phyloP scores from a whole-genome alignment of 2,797 vertebrate species.

The Mastacembelus armatus region DNA sequence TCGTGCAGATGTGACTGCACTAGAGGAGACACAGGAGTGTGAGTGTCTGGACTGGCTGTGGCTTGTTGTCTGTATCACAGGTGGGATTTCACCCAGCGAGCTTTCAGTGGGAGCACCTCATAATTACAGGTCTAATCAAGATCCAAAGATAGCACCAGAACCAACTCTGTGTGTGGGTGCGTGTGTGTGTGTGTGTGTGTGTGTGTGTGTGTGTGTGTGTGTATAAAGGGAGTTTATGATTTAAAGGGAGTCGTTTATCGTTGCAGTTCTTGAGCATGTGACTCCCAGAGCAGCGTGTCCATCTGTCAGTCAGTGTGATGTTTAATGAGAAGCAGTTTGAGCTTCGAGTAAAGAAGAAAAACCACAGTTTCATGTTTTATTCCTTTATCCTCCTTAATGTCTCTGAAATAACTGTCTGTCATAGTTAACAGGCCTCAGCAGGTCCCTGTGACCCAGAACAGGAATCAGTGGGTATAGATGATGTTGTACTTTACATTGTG shows the following conservation, averaged over 20 bases:
- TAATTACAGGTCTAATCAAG: conserved; percentile 69
- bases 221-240: not conserved
- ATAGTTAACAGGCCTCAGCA: too few relatives aligned
- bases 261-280: conserved; percentile 24
- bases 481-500: too few relatives aligned
- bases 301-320: conserved; percentile 10
- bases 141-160: conserved; percentile 62
- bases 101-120: conserved; percentile 39
- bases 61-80: not conserved
- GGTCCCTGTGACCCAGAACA: too few relatives aligned
- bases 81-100: not conserved
- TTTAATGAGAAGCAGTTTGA: conserved; percentile 1
- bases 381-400: too few relatives aligned
- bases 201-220: not conserved
- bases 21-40: conserved; percentile 4
- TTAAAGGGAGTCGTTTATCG: conserved; percentile 20
- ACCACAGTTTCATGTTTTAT: too few relatives aligned
- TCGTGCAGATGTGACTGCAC: not conserved
- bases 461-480: too few relatives aligned
- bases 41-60: not conserved
- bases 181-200: conserved; percentile 5
- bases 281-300: not conserved
- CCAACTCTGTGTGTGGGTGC: not conserved
- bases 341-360: not conserved
- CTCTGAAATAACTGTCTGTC: too few relatives aligned